Base-by-base conservation (phyloP, 2,888 invertebrate genomes). In the Ceramica pisi region DNA sequence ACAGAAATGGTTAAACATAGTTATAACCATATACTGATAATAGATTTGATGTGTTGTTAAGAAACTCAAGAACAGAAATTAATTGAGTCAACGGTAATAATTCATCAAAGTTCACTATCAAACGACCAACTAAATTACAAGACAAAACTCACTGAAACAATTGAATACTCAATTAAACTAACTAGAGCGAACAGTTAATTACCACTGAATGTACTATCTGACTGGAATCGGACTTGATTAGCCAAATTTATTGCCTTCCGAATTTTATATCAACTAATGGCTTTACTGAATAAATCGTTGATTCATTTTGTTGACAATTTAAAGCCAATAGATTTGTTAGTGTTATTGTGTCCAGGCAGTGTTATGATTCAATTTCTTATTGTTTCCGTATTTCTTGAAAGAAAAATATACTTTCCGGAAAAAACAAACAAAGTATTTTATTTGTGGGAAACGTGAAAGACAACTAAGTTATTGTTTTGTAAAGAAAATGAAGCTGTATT, bases 311-410 rank as follows among this genome's bases (percentile, higher is more conserved):
- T 31, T 56, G 26, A 1, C 8, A 31, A 56, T 38, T 41, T 62
- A 55, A 1, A 19, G n/a, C 16, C 19, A 53, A 46, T 46, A 53
- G 1, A 12, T 16, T 38, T 16, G 26, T 50, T 56, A 71, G 48
- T 71, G 12, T 50, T 56, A 71, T 55, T 71, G 12, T 71, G n/a
- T 31, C 23, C 53, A 23, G 41, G 7, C 6, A 8, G 21, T 31
- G 38, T 41, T 31, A 31, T 63, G 16, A 44, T 62, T 56, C 50
- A 0, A 56, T 56, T 56, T 72, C 7, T 31, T 2, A 23, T n/a
- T 63, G n/a, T 23, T 56, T 50, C 48, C 41, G 31, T 63, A 16
- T 23, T 56, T 50, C 48, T 35, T 23, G 6, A 19, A 67, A 10
- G 1, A 7, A 38, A 50, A 48, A 21, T 4, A 50, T 41, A 72